These are phyloP conservation scores for Echinarachnius parma DNA, from an alignment of 53 echinoderm and acorn worm species.

Conservation along the genomic window DNA sequence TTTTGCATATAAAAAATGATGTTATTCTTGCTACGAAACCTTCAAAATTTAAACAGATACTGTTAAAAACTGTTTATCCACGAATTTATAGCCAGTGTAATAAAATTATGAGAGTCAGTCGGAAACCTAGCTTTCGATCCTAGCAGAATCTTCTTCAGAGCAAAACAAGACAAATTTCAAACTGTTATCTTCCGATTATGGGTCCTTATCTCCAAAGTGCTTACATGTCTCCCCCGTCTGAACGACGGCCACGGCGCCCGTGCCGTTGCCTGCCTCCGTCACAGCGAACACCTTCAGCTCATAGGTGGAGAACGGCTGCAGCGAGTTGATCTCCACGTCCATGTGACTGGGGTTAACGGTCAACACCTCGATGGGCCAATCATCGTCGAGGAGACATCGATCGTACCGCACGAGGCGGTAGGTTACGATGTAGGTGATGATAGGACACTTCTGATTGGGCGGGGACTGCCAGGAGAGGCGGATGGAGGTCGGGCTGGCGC, in stretches of 20 bases:
- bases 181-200: no score
- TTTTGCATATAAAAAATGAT: no score
- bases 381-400: conserved; percentile 39
- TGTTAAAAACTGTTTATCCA: no score
- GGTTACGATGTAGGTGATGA: conserved; percentile 34
- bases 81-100: no score
- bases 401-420: conserved; percentile 38
- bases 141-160: no score
- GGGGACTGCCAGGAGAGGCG: conserved; percentile 42
- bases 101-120: no score
- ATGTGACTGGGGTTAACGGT: conserved; percentile 5
- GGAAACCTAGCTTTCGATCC: no score
- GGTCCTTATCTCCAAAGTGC: no score
- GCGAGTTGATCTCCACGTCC: conserved; percentile 30
- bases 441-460: conserved; percentile 38
- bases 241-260: conserved; percentile 8
- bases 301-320: conserved; percentile 52
- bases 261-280: conserved; percentile 46
- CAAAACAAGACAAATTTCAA: no score
- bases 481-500: conserved; percentile 42
- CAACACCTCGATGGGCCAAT: conserved; percentile 15
- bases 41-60: no score
- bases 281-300: conserved; percentile 43
- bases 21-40: no score
- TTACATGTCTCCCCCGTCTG: conserved; percentile 39